Evolutionary conservation across 1,140 invertebrate genomes (phyloP), one percentile per base, ranked within the genome.

Genomic region (Camponotus pennsylvanicus): DNA sequence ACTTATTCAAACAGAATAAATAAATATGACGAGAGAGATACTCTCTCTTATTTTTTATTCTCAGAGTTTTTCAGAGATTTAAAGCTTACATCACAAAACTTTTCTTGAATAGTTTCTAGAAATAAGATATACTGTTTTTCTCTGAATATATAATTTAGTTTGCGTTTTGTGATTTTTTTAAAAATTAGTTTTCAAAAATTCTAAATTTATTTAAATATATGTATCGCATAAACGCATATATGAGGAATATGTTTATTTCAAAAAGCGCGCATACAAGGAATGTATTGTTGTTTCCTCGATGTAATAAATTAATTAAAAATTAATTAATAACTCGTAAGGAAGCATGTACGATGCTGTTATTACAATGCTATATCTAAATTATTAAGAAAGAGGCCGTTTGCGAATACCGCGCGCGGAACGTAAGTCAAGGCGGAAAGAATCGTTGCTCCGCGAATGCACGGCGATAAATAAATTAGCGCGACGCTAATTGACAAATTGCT

Each of bases 401-500:
- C 79, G 67, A 67, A 73, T 73, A 21, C 49, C n/a, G 45, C 66
- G 37, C 45, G 45, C n/a, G n/a, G 37, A 15, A 70, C 49, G 78
- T 70, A 57, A 80, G 78, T 55, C 69, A 70, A 61, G 55, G 11
- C 18, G 40, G 69, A 73, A 83, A 83, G 69, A 83, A 71, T 83
- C 67, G 67, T 82, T 37, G 55, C 55, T 15, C 18, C 27, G 55
- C 40, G 67, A 83, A 61, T 49, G 49, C 69, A 27, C 15, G 66
- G 27, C 69, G 64, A 88, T 91, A 92, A 91, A 92, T 90, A 91
- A 89, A 88, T 92, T 92, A 90, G 67, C 42, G 7, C 3, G 55
- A 27, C 49, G 55, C 85, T 91, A 92, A 92, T 91, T 91, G 89
- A 92, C 91, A 79, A 90, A 91, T 91, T 82, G 88, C 86, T 91